Percentiles rank a stretch among this genome's conserved stretches.
Evolutionary conservation across 2,113 vertebrate species (phyloP).

Genomic region (Puntigrus tetrazona): DNA sequence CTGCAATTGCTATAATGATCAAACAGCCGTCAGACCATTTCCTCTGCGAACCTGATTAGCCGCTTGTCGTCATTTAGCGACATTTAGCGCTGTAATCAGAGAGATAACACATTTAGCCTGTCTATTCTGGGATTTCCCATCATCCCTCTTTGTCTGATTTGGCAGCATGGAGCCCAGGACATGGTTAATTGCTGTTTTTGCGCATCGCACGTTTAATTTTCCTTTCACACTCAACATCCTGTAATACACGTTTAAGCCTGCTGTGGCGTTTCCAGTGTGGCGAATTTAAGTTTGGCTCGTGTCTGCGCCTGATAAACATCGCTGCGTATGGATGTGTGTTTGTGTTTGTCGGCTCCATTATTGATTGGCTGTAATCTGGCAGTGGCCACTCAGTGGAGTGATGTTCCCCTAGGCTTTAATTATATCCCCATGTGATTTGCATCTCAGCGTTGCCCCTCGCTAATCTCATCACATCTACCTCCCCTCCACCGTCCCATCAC

Average conservation of each 20-base stretch:
- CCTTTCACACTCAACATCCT: conserved; percentile 35
- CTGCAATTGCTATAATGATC: conserved; percentile 26
- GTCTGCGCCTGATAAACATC: conserved; percentile 15
- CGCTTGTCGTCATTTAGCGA: not conserved
- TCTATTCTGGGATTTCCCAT: conserved; percentile 54
- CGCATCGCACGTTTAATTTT: conserved; percentile 38
- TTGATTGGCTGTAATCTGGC: conserved; percentile 73
- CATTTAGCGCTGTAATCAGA: conserved; percentile 47
- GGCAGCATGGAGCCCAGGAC: conserved; percentile 24
- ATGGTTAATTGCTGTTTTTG: conserved; percentile 39
- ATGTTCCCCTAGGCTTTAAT: conserved; percentile 77
- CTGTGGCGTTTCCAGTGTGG: conserved; percentile 35
- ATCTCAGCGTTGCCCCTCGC: conserved; percentile 61
- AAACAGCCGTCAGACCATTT: conserved; percentile 29
- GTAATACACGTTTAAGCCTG: conserved; percentile 11
- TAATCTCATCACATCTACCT: conserved; percentile 71
- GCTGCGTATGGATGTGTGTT: conserved; percentile 28
- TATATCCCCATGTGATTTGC: conserved; percentile 71
- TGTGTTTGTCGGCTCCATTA: conserved; percentile 52
- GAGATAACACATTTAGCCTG: conserved; percentile 53
- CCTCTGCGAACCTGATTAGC: conserved; percentile 41
- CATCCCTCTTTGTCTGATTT: conserved; percentile 29
- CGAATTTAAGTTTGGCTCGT: conserved; percentile 31
- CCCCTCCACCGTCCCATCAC: conserved; percentile 65
- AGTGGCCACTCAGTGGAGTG: conserved; percentile 66